Evolutionary conservation across 2,797 vertebrate species (phyloP).

Genomic region (Tarsius wallacei): DNA sequence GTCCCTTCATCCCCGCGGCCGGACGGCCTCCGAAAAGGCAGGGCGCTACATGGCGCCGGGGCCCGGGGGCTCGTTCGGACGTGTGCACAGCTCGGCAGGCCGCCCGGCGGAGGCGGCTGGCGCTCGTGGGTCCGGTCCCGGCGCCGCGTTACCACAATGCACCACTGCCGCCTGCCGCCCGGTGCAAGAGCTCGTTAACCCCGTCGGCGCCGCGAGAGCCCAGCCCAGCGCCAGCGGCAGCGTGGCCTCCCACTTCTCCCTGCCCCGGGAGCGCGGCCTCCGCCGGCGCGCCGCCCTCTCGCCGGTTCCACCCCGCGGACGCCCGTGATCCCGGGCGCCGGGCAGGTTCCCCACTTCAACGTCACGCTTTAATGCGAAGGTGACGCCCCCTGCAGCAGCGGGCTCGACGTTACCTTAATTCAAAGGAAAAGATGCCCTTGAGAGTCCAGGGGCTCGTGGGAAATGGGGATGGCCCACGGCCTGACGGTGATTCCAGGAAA

Average conservation of each 20-base stretch:
- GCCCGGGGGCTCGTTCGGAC: not conserved
- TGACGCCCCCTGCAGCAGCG: not conserved
- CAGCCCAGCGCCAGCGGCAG: not conserved
- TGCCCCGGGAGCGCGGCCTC: not conserved
- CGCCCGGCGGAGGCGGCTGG: conserved; percentile 76
- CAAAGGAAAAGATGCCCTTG: conserved; percentile 69
- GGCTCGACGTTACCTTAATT: not conserved
- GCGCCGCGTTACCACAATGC: conserved; percentile 92
- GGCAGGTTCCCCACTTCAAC: not conserved
- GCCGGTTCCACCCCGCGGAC: not conserved
- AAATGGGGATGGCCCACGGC: not conserved
- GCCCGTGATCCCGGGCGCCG: not conserved
- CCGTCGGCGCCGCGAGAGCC: conserved; percentile 84
- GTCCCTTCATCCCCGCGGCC: conserved; percentile 96
- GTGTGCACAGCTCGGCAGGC: conserved; percentile 66
- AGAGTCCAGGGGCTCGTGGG: not conserved
- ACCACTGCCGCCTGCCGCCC: conserved; percentile 87
- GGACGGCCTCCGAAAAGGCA: conserved; percentile 84
- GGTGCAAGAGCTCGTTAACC: conserved; percentile 88
- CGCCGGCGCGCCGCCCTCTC: not conserved
- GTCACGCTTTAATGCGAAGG: not conserved
- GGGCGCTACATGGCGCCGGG: conserved; percentile 90
- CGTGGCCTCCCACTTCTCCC: not conserved
- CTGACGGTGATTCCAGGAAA: conserved; percentile 15
- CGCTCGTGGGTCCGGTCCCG: conserved; percentile 62